Evolutionary conservation across 2,888 invertebrate species (phyloP), one percentile per base, ranked within the genome.

Genomic region (Lepeophtheirus nordmannii): DNA sequence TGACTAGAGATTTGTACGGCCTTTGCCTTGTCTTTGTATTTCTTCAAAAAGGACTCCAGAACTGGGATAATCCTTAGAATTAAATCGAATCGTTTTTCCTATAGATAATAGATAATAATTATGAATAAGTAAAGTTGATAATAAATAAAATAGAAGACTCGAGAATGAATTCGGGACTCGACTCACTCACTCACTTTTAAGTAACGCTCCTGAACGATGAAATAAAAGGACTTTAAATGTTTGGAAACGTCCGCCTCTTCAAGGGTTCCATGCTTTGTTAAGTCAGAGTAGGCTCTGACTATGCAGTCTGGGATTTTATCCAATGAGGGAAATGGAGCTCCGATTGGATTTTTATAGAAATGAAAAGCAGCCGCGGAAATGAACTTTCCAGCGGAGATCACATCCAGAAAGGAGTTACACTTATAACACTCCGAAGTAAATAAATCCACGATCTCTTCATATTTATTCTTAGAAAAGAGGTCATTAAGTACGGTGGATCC

Each of bases 321-420:
- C 30, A 30, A 30, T 30, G 30, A 30, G 2, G 30, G 30, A 7
- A 2, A 30, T 2, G 30, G 7, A 7, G 30, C 30, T 30, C 30
- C 30, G 7, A 30, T 30, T 46, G 53, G 53, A 17, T 46, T 46
- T 8, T 46, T 46, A 8, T 5, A 46, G 53, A 46, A 46, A 46
- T 46, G 53, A 46, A 46, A 46, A 17, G 53, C 53, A n/a, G 53
- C 14, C n/a, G 53, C 53, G 53, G 53, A n/a, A 17, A 46, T 46
- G 53, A 46, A 46, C 53, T 46, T 46, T 46, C 53, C 53, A 1
- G 53, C 53, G 2, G 53, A 46, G 53, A 46, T 17, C n/a, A 5
- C 53, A 17, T 46, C 53, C 53, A 46, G 8, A 5, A 7, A 30
- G 7, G 3, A 30, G 2, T 30, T 30, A 2, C 7, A 2, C 7